Base-by-base conservation (phyloP, 2,888 invertebrate genomes). In the Euzophera pinguis region DNA sequence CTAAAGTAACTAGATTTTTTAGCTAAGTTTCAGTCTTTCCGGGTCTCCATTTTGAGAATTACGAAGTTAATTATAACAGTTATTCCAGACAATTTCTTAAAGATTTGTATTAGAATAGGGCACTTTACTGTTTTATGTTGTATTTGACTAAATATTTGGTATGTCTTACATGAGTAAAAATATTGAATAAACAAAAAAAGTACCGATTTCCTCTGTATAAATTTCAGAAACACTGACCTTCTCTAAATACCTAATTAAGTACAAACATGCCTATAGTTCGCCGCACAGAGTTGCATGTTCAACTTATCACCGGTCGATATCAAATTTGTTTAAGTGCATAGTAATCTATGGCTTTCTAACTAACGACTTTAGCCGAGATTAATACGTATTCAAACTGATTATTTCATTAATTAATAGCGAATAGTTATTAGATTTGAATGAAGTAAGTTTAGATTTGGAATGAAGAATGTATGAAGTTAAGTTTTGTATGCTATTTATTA, bases 311-410 rank as follows among this genome's bases (percentile, higher is more conserved):
- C 53, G 53, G 47, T 58, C 56, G 54, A 61, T 62, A 65, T 65
- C 56, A 55, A 69, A 65, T 62, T 61, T 58, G 57, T 53, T 52
- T 54, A 56, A 53, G 45, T 57, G 57, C 59, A 59, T 57, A 35
- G 42, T 27, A 51, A 51, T 51, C 43, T 51, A 35, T 16, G 43
- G 39, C 50, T 49, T 37, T 42, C 50, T 45, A 32, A 42, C 42
- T 43, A 42, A 35, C 43, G 43, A 42, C 43, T 22, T 13, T 34
- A 13, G 37, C 43, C 16, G 41, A 43, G 43, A 43, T 43, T 51
- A 43, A 27, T 43, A 43, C 13, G 35, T 43, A 43, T 42, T 51
- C 9, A 7, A 50, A 42, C 42, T 32, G 49, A 50, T 50, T 45
- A 45, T 45, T 45, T 7, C 7, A 9, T 45, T 34, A 14, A 34